Evolutionary conservation across 2,797 vertebrate species (phyloP).

Genomic region (Masticophis lateralis): DNA sequence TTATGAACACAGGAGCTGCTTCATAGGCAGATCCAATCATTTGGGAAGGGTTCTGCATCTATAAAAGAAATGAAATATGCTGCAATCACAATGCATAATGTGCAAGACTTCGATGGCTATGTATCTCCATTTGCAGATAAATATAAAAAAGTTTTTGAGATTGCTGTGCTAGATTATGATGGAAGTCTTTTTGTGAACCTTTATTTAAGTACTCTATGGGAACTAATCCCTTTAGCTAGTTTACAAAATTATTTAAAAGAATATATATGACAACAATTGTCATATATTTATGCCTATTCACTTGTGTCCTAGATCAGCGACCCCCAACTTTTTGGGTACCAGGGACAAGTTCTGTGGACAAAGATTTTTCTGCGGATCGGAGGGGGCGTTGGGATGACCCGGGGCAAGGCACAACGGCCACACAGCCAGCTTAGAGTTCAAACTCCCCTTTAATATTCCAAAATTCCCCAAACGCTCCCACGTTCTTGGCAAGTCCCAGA

Average conservation of each 20-base stretch:
- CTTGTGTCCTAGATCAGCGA: background rate
- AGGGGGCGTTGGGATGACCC: too few species aligned
- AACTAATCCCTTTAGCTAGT: background rate
- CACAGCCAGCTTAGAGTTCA: too few species aligned
- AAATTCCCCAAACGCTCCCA: too few species aligned
- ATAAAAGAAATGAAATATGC: slow-evolving; percentile 43
- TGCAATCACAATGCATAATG: background rate
- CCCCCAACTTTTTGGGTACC: background rate
- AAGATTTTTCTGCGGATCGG: too few species aligned
- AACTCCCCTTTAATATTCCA: too few species aligned
- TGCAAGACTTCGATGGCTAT: background rate
- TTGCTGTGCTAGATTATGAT: background rate
- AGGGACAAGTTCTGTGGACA: too few species aligned
- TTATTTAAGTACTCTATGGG: background rate
- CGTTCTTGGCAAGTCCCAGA: too few species aligned
- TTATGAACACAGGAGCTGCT: slow-evolving; percentile 79
- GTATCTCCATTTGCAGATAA: background rate
- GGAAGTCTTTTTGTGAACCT: background rate
- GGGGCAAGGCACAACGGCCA: too few species aligned
- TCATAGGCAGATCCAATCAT: slow-evolving; percentile 67
- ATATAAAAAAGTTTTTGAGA: background rate
- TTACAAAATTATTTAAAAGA: background rate
- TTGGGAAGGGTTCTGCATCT: slow-evolving; percentile 77
- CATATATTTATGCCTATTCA: background rate
- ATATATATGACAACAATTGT: background rate